These are phyloP conservation scores for Oscheius sp. DNA, from an alignment of 2,888 invertebrate species.

Conservation along the genomic window DNA sequence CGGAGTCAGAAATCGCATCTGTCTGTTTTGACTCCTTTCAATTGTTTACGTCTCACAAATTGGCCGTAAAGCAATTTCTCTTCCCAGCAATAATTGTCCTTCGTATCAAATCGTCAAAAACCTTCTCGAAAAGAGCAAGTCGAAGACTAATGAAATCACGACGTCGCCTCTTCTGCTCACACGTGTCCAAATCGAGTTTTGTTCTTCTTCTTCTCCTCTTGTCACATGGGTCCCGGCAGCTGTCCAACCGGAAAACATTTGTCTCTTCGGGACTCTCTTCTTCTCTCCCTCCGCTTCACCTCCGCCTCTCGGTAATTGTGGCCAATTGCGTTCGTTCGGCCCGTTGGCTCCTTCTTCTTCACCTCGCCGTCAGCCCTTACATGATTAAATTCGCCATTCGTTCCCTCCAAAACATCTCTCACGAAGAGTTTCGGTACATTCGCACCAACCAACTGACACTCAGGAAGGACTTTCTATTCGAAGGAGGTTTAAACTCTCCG, in stretches of 20 bases:
- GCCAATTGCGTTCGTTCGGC: constrained; percentile 20
- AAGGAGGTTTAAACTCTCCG: background rate
- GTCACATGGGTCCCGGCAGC: constrained; percentile 12
- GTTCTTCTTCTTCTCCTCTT: constrained; percentile 8
- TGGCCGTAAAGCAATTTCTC: too few relatives aligned
- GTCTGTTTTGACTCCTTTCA: too few relatives aligned
- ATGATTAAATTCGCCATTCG: background rate
- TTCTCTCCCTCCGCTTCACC: background rate
- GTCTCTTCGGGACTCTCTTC: too few relatives aligned
- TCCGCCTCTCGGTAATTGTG: constrained; percentile 13
- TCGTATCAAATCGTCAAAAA: background rate
- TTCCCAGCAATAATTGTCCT: too few relatives aligned
- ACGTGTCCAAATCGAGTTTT: constrained; percentile 22
- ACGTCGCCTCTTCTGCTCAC: background rate
- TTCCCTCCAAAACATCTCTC: background rate
- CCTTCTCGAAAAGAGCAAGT: background rate
- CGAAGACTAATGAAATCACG: constrained; percentile 9
- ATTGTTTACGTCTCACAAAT: too few relatives aligned
- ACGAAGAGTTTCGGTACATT: background rate
- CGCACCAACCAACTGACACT: background rate
- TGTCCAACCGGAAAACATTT: constrained; percentile 16
- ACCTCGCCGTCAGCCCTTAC: constrained; percentile 2
- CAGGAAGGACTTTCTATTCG: background rate
- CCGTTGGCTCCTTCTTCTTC: too few relatives aligned
- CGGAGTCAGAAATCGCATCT: too few relatives aligned